phyloP scores from a whole-genome alignment of 2,888 invertebrate genomes.

The Neoascia interrupta region DNA sequence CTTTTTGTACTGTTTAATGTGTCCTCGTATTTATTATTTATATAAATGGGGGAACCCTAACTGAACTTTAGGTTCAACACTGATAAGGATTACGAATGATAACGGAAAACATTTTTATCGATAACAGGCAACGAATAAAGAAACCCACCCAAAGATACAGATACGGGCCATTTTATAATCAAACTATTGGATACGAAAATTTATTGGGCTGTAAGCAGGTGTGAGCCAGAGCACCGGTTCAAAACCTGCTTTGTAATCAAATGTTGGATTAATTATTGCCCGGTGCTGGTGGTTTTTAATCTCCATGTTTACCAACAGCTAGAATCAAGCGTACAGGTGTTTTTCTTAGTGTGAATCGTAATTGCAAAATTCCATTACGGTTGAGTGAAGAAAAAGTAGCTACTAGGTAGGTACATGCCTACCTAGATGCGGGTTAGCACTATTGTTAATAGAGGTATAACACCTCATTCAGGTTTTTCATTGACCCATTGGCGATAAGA shows the following conservation, averaged over 20 bases:
- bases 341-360: conserved; percentile 1
- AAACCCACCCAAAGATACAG: too few species aligned
- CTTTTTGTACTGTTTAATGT: neutral
- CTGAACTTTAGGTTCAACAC: conserved; percentile 6
- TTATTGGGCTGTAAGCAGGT: neutral
- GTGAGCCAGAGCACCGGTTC: neutral
- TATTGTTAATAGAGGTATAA: too few species aligned
- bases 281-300: neutral
- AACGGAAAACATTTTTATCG: conserved; percentile 9
- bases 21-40: neutral
- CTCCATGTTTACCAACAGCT: conserved; percentile 5
- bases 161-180: too few species aligned
- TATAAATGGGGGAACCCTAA: conserved; percentile 1
- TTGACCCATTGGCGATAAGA: conserved; percentile 32
- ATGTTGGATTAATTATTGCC: conserved; percentile 38
- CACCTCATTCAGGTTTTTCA: conserved; percentile 34
- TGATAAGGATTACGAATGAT: conserved; percentile 21
- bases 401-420: too few species aligned
- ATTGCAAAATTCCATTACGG: conserved; percentile 61
- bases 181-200: neutral
- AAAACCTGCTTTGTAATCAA: conserved; percentile 52
- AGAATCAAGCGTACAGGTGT: conserved; percentile 50
- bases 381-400: conserved; percentile 28
- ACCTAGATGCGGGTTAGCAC: too few species aligned
- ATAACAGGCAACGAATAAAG: neutral